Evolutionary conservation across 2,797 vertebrate genomes (phyloP).

Genomic region (Sardinella longiceps): DNA sequence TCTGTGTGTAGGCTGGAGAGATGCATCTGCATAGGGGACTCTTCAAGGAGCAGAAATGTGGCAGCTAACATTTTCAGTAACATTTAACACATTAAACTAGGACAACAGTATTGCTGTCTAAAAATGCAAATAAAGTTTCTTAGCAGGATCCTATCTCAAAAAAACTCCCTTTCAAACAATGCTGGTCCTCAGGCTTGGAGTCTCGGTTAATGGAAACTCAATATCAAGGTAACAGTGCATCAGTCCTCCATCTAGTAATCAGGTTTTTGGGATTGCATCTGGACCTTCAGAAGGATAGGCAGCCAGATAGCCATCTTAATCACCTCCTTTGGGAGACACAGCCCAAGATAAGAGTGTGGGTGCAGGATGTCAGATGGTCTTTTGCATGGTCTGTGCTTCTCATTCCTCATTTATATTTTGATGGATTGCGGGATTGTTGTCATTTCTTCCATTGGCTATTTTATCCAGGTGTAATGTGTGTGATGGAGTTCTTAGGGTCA

Average conservation of each 20-base stretch:
- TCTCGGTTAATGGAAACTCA: neutral
- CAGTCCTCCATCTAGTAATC: neutral
- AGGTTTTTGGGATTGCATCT: conserved; percentile 20
- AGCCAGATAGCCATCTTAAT: conserved; percentile 7
- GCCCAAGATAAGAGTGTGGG: neutral
- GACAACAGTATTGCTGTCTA: neutral
- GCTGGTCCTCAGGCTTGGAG: neutral
- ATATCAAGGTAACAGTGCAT: neutral
- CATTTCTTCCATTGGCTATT: neutral
- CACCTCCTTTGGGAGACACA: conserved; percentile 11
- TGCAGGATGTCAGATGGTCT: neutral
- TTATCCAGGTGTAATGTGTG: no score
- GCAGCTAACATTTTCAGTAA: no score
- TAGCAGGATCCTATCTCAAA: neutral
- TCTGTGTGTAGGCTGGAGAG: no score
- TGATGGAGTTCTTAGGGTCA: neutral
- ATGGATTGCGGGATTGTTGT: neutral
- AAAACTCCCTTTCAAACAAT: neutral
- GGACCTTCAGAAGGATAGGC: conserved; percentile 15
- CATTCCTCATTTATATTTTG: neutral
- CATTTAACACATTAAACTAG: no score
- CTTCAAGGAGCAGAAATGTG: no score
- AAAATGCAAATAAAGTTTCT: neutral
- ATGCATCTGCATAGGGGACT: no score
- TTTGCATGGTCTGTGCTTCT: neutral